These are phyloP conservation scores for Machimus rusticus DNA, from an alignment of 2,888 invertebrate species.

Conservation along the genomic window DNA sequence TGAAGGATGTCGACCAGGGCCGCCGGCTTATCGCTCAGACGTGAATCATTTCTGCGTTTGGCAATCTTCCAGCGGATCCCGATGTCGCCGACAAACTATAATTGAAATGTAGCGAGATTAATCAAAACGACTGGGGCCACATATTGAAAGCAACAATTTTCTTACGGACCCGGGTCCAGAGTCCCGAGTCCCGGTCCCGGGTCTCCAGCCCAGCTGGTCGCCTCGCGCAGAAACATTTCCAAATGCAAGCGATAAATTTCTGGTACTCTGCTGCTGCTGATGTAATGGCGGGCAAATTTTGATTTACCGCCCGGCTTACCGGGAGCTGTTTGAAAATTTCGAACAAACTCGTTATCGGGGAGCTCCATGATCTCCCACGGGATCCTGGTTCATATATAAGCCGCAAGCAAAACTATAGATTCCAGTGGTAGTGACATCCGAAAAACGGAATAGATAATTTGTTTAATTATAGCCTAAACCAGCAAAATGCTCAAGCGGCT, in stretches of 20 bases:
- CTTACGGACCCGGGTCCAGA: neutral
- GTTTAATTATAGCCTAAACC: neutral
- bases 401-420: neutral
- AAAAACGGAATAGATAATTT: neutral
- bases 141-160: neutral
- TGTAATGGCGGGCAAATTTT: neutral
- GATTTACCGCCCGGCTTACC: neutral
- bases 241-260: neutral
- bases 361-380: neutral
- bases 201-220: neutral
- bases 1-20: neutral
- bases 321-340: neutral
- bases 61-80: neutral
- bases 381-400: neutral
- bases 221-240: neutral
- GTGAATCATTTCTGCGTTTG: neutral
- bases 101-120: neutral
- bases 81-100: neutral
- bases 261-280: neutral
- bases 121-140: neutral
- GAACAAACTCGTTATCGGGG: neutral
- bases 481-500: neutral
- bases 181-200: neutral
- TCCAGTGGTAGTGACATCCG: neutral
- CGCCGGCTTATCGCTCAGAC: neutral